Percentiles rank a stretch among this genome's conserved stretches.
Conservation (phyloP, 2,888 invertebrate genomes). For the Drosophila helvetica region DNA sequence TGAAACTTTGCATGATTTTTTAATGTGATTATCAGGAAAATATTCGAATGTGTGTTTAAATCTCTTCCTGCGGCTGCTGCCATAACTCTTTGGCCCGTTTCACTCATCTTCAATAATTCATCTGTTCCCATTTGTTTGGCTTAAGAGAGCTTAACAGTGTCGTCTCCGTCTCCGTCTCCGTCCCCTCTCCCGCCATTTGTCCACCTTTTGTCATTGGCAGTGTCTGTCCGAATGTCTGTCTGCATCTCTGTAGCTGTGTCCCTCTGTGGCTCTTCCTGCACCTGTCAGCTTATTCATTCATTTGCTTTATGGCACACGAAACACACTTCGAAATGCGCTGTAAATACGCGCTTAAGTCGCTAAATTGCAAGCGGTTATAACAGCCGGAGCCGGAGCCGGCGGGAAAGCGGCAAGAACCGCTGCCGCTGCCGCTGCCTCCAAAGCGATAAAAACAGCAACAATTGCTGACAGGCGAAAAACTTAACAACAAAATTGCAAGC, state of each 20-base stretch:
- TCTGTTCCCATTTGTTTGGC: constrained; percentile 46
- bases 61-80: constrained; percentile 7
- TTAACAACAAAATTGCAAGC: constrained; percentile 60
- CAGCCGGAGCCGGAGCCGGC: constrained; percentile 37
- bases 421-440: too few species aligned
- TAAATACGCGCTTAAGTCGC: constrained; percentile 76
- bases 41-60: background rate
- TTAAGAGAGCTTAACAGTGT: constrained; percentile 43
- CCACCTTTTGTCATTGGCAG: constrained; percentile 19
- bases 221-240: constrained; percentile 11
- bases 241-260: constrained; percentile 3
- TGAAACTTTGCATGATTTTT: too few species aligned
- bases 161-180: constrained; percentile 16
- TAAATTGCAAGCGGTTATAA: constrained; percentile 65
- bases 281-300: constrained; percentile 50
- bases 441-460: constrained; percentile 49
- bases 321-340: constrained; percentile 65
- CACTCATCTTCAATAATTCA: constrained; percentile 31
- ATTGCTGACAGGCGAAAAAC: constrained; percentile 66
- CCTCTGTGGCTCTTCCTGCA: constrained; percentile 28
- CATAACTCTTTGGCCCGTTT: constrained; percentile 29
- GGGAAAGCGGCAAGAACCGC: background rate
- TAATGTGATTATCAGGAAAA: too few species aligned
- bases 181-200: background rate
- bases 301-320: constrained; percentile 44